These are phyloP conservation scores for Taeniopygia guttata DNA, from an alignment of 2,797 vertebrate species.

Conservation along the genomic window DNA sequence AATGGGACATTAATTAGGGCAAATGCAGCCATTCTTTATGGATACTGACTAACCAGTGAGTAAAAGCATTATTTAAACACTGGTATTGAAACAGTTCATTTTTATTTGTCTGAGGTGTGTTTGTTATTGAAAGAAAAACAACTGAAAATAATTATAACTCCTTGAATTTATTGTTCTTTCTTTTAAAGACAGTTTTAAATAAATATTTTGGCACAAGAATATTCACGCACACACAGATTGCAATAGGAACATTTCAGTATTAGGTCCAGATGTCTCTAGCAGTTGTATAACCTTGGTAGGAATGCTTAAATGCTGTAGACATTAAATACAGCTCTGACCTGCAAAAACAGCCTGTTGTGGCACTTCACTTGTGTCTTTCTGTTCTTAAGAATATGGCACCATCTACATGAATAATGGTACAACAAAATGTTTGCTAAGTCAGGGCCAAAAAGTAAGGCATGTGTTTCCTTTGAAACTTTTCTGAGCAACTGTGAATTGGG, in stretches of 20 bases:
- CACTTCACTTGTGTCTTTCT: not conserved
- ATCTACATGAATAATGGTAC: not conserved
- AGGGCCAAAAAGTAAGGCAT: not conserved
- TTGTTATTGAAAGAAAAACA: conserved; percentile 1
- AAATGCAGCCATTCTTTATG: not conserved
- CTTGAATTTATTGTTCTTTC: not conserved
- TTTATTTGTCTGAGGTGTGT: not conserved
- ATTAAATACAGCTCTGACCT: not conserved
- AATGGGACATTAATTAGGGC: conserved; percentile 52
- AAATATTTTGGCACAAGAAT: not conserved
- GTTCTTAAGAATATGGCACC: not conserved
- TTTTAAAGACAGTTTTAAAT: not conserved
- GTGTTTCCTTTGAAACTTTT: not conserved
- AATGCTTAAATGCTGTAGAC: not conserved
- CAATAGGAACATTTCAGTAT: not conserved
- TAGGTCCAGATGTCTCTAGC: conserved; percentile 34
- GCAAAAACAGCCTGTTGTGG: not conserved
- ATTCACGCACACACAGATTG: not conserved
- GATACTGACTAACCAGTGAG: not conserved
- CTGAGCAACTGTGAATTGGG: not conserved
- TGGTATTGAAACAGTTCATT: not conserved
- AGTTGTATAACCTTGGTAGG: conserved; percentile 16
- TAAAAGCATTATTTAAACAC: not conserved
- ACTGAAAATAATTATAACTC: not conserved
- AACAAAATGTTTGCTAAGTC: not conserved